Evolutionary conservation across 1,140 invertebrate species (phyloP), one percentile per base, ranked within the genome.

Genomic region (Drosophila cardini): DNA sequence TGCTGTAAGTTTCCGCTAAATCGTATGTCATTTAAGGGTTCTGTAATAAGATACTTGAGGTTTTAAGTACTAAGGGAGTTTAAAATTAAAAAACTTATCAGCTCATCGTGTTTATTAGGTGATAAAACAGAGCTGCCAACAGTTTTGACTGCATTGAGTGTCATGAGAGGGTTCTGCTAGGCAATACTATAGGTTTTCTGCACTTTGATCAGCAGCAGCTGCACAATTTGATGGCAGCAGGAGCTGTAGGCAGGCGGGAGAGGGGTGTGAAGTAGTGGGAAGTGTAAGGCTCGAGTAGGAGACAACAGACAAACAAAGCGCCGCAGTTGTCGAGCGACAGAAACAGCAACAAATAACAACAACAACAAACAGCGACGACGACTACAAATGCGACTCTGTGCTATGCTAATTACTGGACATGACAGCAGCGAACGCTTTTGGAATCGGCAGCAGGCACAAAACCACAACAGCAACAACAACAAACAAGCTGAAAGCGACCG

Each of bases 381-480:
- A 43, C 53, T 50, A 45, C 72, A 69, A 65, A 80, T 84, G 77
- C 36, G 72, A 60, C 76, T 71, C 61, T 68, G 80, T 82, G 80
- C 82, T 86, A 86, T 86, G 83, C 83, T 86, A 86, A 86, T 86
- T 86, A 86, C 83, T 86, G 83, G 79, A 86, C 82, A 86, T 82
- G 83, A 86, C 83, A 71, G 72, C 82, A 81, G 63, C 71, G 65
- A 77, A 57, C 43, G 78, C 56, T 80, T 77, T 79, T 70, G 70
- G 78, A 74, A 73, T 62, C 74, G 65, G 21, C 55, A 60, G 30
- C 48, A 73, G 32, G 45, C 55, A 60, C 11, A 8, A 56, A 78
- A 70, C 64, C 63, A 55, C 57, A 43, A 11, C 61, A 40, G 26
- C 21, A 70, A 32, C 50, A 64, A 69, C 46, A 61, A 42, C 30